Conservation (phyloP, 2,797 vertebrate species). For the Discoglossus pictus region DNA sequence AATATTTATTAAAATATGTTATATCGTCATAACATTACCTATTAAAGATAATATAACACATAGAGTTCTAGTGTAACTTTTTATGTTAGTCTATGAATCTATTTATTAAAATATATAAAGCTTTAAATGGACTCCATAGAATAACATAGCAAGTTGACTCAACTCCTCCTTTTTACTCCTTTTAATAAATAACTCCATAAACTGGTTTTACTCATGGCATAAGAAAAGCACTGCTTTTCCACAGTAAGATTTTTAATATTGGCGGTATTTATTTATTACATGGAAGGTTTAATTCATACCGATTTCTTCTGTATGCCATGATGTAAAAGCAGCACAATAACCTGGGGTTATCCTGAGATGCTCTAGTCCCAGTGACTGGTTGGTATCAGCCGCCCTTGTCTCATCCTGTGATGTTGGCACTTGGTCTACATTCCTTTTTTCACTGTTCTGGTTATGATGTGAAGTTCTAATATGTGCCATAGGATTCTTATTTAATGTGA, state of each 20-base stretch:
- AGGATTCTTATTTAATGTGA: conserved; percentile 43
- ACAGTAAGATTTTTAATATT: neutral
- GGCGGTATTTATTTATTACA: conserved; percentile 1
- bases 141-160: no score
- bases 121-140: no score
- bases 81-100: no score
- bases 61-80: no score
- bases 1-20: no score
- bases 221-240: conserved; percentile 10
- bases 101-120: no score
- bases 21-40: no score
- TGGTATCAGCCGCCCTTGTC: conserved; percentile 33
- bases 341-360: conserved; percentile 24
- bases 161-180: no score
- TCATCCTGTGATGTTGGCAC: conserved; percentile 24
- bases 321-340: conserved; percentile 12
- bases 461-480: conserved; percentile 50
- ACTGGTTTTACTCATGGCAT: conserved; percentile 4
- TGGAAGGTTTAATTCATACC: conserved; percentile 5
- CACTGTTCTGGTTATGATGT: conserved; percentile 50
- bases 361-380: conserved; percentile 36
- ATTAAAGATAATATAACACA: no score
- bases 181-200: no score
- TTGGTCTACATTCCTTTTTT: conserved; percentile 20
- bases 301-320: conserved; percentile 10